phyloP scores from a whole-genome alignment of 2,888 invertebrate species.

The Sclerodermus sp. region DNA sequence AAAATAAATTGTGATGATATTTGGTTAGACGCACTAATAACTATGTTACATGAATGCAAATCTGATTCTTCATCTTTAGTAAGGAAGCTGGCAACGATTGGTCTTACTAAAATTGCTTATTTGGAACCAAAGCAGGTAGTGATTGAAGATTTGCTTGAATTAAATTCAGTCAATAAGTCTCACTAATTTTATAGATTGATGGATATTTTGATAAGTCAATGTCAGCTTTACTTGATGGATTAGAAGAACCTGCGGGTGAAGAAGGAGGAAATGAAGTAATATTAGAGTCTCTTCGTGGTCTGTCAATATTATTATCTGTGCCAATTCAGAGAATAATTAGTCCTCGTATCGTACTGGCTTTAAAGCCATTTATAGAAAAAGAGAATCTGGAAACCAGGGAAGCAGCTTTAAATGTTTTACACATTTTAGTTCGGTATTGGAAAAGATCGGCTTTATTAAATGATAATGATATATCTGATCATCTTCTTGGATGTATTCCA shows the following conservation, averaged over 20 bases:
- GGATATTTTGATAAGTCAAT: slow-evolving; percentile 47
- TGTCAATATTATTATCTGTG: slow-evolving; percentile 40
- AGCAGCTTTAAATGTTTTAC: slow-evolving; percentile 43
- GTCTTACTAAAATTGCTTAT: slow-evolving; percentile 42
- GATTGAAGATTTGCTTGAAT: background rate
- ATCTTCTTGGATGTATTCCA: slow-evolving; percentile 47
- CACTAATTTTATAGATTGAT: slow-evolving; percentile 35
- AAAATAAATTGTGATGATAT: slow-evolving; percentile 36
- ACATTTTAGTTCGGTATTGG: slow-evolving; percentile 40
- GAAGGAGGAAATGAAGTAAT: slow-evolving; percentile 45
- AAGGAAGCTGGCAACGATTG: slow-evolving; percentile 45
- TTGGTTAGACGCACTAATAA: slow-evolving; percentile 49
- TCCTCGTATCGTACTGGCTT: slow-evolving; percentile 43
- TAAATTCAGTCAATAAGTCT: background rate
- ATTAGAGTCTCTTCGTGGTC: slow-evolving; percentile 45
- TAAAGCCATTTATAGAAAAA: slow-evolving; percentile 51
- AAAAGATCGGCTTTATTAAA: slow-evolving; percentile 26
- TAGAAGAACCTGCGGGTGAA: slow-evolving; percentile 43
- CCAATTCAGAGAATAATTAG: slow-evolving; percentile 40
- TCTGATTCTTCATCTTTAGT: slow-evolving; percentile 47
- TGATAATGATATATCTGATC: slow-evolving; percentile 43
- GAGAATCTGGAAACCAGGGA: slow-evolving; percentile 48
- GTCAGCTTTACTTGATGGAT: slow-evolving; percentile 43
- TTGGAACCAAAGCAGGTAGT: slow-evolving; percentile 39
- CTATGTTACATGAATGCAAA: slow-evolving; percentile 43